A percentile compares a stretch with the other conserved stretches of the same genome.
Evolutionary conservation across 2,797 vertebrate species (phyloP).

Genomic region (Steatocranus sp.): DNA sequence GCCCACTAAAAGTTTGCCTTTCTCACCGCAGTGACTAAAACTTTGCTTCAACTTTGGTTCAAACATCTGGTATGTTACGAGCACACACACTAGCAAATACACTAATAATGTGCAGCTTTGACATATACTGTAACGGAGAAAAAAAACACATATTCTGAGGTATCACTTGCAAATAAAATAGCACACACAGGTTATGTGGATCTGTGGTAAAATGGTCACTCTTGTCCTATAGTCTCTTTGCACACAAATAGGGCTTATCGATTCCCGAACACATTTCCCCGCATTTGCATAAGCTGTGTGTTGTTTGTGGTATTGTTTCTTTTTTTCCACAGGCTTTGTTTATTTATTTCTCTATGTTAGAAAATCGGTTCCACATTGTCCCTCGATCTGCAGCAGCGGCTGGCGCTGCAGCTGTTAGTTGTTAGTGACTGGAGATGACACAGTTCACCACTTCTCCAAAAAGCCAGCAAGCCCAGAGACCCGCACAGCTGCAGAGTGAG

Average conservation of each 20-base stretch:
- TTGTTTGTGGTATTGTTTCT: conserved; percentile 54
- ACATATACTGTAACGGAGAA: neutral
- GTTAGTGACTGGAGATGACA: conserved; percentile 78
- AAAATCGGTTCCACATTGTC: conserved; percentile 74
- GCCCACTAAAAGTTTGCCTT: conserved; percentile 60
- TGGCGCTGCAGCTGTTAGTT: conserved; percentile 82
- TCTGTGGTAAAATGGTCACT: conserved; percentile 43
- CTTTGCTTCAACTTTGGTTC: conserved; percentile 39
- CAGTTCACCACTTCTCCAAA: conserved; percentile 81
- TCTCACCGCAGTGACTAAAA: conserved; percentile 47
- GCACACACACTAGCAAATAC: neutral
- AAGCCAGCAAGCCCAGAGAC: conserved; percentile 40
- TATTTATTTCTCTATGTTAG: conserved; percentile 61
- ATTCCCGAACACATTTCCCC: conserved; percentile 56
- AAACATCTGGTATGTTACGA: conserved; percentile 54
- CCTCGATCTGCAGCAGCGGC: conserved; percentile 70
- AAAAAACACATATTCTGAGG: conserved; percentile 43
- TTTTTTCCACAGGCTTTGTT: conserved; percentile 49
- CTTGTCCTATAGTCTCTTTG: conserved; percentile 34
- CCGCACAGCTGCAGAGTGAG: conserved; percentile 19
- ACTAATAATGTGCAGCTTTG: conserved; percentile 44
- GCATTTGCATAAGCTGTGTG: conserved; percentile 69
- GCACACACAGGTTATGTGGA: conserved; percentile 16
- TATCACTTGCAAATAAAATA: conserved; percentile 38
- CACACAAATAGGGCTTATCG: conserved; percentile 63